Percentiles rank a stretch among this genome's conserved stretches.
Conservation (phyloP, 2,888 invertebrate genomes). For the Drosophila melanocephala region DNA sequence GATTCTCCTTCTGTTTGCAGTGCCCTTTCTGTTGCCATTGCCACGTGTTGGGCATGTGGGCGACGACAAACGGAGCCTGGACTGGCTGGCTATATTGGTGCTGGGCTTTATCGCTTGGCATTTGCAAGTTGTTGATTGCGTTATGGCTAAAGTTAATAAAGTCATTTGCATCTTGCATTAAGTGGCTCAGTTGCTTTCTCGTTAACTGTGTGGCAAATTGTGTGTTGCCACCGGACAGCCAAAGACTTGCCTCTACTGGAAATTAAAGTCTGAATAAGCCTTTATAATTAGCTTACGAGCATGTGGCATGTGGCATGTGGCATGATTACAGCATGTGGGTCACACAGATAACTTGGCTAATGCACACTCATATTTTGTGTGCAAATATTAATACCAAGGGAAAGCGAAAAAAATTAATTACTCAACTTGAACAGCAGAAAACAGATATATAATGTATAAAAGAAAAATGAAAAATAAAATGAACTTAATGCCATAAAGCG, state of each 20-base stretch:
- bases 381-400: neutral
- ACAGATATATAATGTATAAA: neutral
- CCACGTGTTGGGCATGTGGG: slow-evolving; percentile 31
- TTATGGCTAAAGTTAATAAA: slow-evolving; percentile 76
- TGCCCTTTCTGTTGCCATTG: slow-evolving; percentile 1
- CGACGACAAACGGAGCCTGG: slow-evolving; percentile 12
- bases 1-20: slow-evolving; percentile 8
- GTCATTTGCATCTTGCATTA: slow-evolving; percentile 76
- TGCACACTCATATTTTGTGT: neutral
- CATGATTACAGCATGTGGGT: slow-evolving; percentile 20
- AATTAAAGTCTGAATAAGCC: slow-evolving; percentile 25
- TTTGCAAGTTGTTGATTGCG: slow-evolving; percentile 72
- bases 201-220: slow-evolving; percentile 19
- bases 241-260: slow-evolving; percentile 3
- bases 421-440: slow-evolving; percentile 28
- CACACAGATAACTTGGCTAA: slow-evolving; percentile 24
- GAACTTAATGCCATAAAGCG: slow-evolving; percentile 47
- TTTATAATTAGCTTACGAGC: slow-evolving; percentile 39
- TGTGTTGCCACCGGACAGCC: neutral
- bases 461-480: neutral
- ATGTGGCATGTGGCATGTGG: neutral
- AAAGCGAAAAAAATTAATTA: slow-evolving; percentile 42
- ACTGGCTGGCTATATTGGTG: slow-evolving; percentile 15
- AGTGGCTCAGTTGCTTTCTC: slow-evolving; percentile 58
- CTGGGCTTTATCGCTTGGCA: slow-evolving; percentile 52